These are phyloP conservation scores for Emberiza fucata DNA, from an alignment of 2,113 vertebrate genomes.

Conservation along the genomic window DNA sequence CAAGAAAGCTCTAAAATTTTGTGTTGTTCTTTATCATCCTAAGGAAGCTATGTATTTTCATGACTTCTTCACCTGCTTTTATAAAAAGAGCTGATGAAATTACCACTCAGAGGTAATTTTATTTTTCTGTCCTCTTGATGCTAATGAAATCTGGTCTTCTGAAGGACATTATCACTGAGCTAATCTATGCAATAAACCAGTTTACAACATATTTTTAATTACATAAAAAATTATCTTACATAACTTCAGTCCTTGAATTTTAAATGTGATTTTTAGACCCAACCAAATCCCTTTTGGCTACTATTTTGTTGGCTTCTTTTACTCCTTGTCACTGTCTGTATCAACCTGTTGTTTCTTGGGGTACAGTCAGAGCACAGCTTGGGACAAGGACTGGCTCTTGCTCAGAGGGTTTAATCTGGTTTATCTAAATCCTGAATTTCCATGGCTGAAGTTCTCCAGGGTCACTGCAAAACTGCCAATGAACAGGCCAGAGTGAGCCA, in stretches of 20 bases:
- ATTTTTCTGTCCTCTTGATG: neutral
- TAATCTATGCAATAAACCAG: neutral
- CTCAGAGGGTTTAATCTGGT: neutral
- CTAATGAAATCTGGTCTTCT: neutral
- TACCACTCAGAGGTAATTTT: neutral
- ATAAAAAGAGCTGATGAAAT: neutral
- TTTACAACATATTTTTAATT: neutral
- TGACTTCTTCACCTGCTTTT: neutral
- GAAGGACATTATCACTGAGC: neutral
- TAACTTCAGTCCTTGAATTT: neutral
- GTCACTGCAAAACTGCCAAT: neutral
- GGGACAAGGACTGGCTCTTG: neutral
- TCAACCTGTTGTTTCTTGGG: neutral
- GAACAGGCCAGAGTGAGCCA: neutral
- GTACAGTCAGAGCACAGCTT: neutral
- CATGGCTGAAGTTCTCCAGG: rapidly evolving
- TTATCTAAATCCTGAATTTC: neutral
- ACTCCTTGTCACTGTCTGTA: neutral
- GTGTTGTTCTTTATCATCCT: neutral
- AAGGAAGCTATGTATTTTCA: neutral
- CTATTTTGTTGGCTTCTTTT: neutral
- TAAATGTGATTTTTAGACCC: neutral
- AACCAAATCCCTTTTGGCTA: neutral
- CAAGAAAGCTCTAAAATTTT: neutral
- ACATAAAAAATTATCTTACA: neutral